Evolutionary conservation across 92 coral and sea anemone species (phyloP), one percentile per base, ranked within the genome.

Genomic region (Bergia sp.): DNA sequence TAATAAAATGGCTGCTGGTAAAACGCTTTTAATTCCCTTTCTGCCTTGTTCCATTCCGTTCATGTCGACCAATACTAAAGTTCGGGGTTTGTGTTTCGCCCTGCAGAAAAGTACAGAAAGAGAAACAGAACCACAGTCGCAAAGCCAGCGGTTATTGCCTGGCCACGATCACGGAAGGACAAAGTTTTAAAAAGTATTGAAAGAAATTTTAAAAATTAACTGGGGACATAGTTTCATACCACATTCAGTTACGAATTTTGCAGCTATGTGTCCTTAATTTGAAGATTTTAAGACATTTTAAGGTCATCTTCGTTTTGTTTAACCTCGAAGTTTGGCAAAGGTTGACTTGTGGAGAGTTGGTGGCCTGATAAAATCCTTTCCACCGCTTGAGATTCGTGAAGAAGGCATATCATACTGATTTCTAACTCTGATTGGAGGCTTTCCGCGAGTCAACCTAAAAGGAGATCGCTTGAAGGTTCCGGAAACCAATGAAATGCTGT

Each of bases 291-390:
- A 45, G 15, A 73, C 79, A 43, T 80, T 58, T 69, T 21, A 12
- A 69, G 29, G 39, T 40, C 78, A 44, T 36, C 78, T 84, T 71
- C 44, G 79, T 84, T 84, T 49, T 55, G 66, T 44, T 82, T 11
- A 21, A 66, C 37, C 49, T 58, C 50, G 73, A 64, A 44, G 74
- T 16, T 66, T 82, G 41, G 45, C 79, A 45, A 43, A 29, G 78
- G 61, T 40, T 44, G 65, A 84, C 85, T 80, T 80, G 71, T 80
- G 85, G 85, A 80, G 18, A 80, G 85, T 80, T 37, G 43, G 49
- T 37, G 3, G 78, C 39, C 78, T 13, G 87, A 29, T 43, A 55
- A 72, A 18, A 69, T 72, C 65, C 37, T 20, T 41, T 23, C 37
- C 5, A 81, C 43, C 20, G 47, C 11, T 29, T 57, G 65, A 39